These are phyloP conservation scores for Gisinianus flammeolus DNA, from an alignment of 2,888 invertebrate genomes.

Conservation along the genomic window DNA sequence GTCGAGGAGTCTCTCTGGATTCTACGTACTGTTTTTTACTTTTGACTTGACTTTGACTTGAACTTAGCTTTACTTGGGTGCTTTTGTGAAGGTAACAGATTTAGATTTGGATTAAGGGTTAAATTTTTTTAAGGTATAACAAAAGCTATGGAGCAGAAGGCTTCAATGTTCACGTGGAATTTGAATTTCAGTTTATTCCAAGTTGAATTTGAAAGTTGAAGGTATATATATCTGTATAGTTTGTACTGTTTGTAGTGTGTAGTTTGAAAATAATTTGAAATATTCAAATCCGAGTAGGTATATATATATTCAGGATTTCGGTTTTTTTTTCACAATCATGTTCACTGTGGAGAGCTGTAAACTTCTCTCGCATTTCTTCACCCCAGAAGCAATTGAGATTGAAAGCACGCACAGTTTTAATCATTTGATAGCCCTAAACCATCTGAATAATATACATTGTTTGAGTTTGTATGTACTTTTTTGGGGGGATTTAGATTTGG, in stretches of 20 bases:
- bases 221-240: not conserved
- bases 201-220: not conserved
- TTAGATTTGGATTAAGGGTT: not conserved
- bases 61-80: not conserved
- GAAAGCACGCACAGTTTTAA: slow-evolving; percentile 39
- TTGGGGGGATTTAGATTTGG: not conserved
- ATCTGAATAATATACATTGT: slow-evolving; percentile 12
- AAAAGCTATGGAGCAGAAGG: not conserved
- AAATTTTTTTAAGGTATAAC: not conserved
- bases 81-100: not conserved
- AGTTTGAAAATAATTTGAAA: slow-evolving; percentile 10
- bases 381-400: slow-evolving; percentile 40
- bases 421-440: slow-evolving; percentile 37
- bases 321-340: not conserved
- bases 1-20: not conserved
- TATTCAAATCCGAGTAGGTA: not conserved
- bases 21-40: not conserved
- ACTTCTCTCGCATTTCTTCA: slow-evolving; percentile 16
- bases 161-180: not conserved
- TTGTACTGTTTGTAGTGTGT: not conserved
- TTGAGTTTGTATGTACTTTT: not conserved
- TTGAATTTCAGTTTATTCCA: not conserved
- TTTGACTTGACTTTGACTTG: not conserved
- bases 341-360: not conserved
- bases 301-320: not conserved